Percentiles rank a stretch among this genome's conserved stretches.
phyloP scores from a whole-genome alignment of 2,113 vertebrate species.

The Ameiurus melas region DNA sequence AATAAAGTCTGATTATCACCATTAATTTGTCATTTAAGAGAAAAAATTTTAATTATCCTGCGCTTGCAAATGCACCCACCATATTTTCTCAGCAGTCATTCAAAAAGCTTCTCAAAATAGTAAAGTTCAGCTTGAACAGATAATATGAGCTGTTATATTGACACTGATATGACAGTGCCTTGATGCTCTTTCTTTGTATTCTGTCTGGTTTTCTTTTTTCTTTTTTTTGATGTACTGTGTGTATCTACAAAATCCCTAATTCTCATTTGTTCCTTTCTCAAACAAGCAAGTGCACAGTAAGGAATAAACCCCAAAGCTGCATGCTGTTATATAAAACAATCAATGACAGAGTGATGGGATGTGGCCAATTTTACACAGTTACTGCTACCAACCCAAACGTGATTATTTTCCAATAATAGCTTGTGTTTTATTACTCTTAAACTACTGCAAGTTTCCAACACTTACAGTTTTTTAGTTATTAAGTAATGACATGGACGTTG shows the following conservation, averaged over 20 bases:
- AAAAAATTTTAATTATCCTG: slow-evolving; percentile 41
- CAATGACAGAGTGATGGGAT: not conserved
- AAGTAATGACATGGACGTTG: not conserved
- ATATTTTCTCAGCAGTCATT: slow-evolving; percentile 54
- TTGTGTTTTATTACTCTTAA: not conserved
- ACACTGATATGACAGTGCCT: slow-evolving; percentile 61
- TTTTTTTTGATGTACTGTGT: slow-evolving; percentile 56
- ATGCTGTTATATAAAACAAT: not conserved
- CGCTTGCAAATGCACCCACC: slow-evolving; percentile 63
- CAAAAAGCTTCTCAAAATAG: slow-evolving; percentile 56
- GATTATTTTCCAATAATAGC: not conserved
- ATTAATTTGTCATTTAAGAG: slow-evolving; percentile 57
- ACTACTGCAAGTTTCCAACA: not conserved
- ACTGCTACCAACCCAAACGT: not conserved
- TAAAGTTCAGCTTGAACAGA: slow-evolving; percentile 64
- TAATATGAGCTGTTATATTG: slow-evolving; percentile 57
- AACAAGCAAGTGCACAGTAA: not conserved
- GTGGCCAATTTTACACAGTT: not conserved
- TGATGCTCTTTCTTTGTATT: slow-evolving; percentile 65
- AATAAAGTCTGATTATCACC: slow-evolving; percentile 58
- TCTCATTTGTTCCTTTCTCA: slow-evolving; percentile 30
- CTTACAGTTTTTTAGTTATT: not conserved
- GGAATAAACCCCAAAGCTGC: slow-evolving; percentile 4
- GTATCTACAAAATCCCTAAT: slow-evolving; percentile 54
- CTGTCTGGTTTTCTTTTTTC: slow-evolving; percentile 46